Percentiles rank a stretch among this genome's conserved stretches.
These are phyloP conservation scores for Caenorhabditis zanzibari DNA, from an alignment of 2,888 invertebrate species.

Conservation along the genomic window DNA sequence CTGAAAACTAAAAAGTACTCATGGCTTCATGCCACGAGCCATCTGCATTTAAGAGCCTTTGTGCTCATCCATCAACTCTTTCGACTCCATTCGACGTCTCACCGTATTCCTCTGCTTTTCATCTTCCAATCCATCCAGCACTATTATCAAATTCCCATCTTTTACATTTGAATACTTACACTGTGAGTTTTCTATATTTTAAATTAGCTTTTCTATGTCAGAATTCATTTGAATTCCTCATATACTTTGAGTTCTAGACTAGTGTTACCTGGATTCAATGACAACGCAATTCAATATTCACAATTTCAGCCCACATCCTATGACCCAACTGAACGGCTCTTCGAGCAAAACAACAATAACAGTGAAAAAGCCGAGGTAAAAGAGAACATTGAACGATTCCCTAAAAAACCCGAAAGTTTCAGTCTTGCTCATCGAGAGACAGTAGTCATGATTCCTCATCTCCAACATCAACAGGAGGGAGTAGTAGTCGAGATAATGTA, in stretches of 20 bases:
- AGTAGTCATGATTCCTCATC: conserved; percentile 67
- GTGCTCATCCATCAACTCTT: conserved; percentile 46
- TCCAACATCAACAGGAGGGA: conserved; percentile 66
- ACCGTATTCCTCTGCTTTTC: conserved; percentile 60
- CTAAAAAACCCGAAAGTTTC: not conserved
- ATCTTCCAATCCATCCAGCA: conserved; percentile 65
- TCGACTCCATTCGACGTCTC: conserved; percentile 49
- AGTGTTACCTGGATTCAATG: too few relatives aligned
- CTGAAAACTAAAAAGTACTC: conserved; percentile 6
- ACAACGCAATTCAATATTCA: not conserved
- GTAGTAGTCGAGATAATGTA: conserved; percentile 68
- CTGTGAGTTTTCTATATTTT: conserved; percentile 53
- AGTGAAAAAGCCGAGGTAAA: conserved; percentile 63
- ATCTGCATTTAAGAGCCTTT: conserved; percentile 56
- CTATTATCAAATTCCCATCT: conserved; percentile 63
- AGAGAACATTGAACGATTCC: not conserved
- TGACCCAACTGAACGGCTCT: conserved; percentile 56
- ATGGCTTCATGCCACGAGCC: conserved; percentile 61
- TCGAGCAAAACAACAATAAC: conserved; percentile 66
- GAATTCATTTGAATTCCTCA: not conserved
- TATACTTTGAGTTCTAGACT: too few relatives aligned
- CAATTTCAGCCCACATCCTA: conserved; percentile 56
- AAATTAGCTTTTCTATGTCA: not conserved
- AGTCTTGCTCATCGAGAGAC: conserved; percentile 65
- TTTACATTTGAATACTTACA: conserved; percentile 60